Conservation (phyloP, 2,797 vertebrate species). For the Petrocephalus sullivani region DNA sequence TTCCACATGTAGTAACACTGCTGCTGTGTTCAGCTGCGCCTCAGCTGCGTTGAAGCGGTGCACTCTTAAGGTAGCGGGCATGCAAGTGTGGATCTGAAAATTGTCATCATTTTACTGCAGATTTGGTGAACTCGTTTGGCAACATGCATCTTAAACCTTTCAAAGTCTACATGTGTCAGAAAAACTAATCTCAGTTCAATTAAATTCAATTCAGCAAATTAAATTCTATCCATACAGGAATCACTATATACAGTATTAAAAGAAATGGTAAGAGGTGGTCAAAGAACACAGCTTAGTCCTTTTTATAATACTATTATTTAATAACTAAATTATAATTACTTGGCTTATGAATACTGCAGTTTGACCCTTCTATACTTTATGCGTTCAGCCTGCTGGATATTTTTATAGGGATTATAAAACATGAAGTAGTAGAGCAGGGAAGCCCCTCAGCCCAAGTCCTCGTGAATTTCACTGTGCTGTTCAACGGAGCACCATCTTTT, state of each 20-base stretch:
- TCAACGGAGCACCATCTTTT: not conserved
- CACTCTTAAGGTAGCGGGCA: not conserved
- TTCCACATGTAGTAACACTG: conserved; percentile 33
- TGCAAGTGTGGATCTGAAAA: not conserved
- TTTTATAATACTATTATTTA: not conserved
- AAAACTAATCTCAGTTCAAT: not conserved
- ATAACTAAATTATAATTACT: not conserved
- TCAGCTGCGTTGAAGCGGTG: not conserved
- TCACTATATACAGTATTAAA: not conserved
- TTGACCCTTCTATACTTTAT: too few relatives aligned
- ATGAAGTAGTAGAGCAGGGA: not conserved
- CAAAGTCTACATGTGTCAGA: not conserved
- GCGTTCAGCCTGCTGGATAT: not conserved
- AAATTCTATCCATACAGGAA: not conserved
- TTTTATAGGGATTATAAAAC: not conserved
- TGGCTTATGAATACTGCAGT: not conserved
- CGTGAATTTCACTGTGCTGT: not conserved
- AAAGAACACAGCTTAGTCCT: not conserved
- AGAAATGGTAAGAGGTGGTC: not conserved
- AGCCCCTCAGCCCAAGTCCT: not conserved
- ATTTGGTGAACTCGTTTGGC: not conserved
- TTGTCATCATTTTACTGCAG: not conserved
- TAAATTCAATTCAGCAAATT: too few relatives aligned
- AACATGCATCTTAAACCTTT: not conserved
- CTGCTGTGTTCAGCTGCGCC: not conserved